A percentile compares a stretch with the other conserved stretches of the same genome.
Evolutionary conservation across 2,888 invertebrate genomes (phyloP).

Genomic region (Papilio demoleus): DNA sequence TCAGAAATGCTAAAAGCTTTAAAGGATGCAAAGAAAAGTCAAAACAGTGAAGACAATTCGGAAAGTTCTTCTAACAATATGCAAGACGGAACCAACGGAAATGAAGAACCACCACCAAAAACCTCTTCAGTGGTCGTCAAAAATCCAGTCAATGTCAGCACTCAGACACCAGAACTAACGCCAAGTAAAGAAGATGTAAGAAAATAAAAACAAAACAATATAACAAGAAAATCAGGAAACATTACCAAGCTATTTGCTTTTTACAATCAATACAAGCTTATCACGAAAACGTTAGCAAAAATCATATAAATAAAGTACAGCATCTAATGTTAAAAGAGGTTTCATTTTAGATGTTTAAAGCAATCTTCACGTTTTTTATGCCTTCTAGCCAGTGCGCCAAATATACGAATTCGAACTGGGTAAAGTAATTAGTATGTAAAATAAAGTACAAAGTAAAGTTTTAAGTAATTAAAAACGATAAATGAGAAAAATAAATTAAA

Average conservation of each 20-base stretch:
- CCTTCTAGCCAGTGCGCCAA: no score
- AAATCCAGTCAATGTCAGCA: constrained; percentile 27
- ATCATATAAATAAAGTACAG: not conserved
- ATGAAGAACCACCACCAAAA: not conserved
- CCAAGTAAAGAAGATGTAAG: constrained; percentile 20
- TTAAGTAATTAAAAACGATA: no score
- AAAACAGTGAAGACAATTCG: constrained; percentile 49
- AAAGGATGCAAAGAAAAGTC: constrained; percentile 68
- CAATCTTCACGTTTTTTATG: no score
- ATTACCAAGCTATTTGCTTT: constrained; percentile 7
- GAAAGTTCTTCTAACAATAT: constrained; percentile 33
- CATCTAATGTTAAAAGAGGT: not conserved
- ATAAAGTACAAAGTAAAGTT: no score
- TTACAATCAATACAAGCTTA: not conserved
- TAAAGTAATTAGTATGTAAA: no score
- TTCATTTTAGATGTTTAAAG: not conserved
- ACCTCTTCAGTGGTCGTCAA: constrained; percentile 27
- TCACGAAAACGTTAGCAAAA: not conserved
- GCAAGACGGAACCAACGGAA: constrained; percentile 11
- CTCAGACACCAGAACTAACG: constrained; percentile 22
- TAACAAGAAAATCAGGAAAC: not conserved
- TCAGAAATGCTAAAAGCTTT: constrained; percentile 70
- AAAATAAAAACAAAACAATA: constrained; percentile 1
- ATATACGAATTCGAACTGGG: no score
- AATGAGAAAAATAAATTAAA: no score